These are phyloP conservation scores for Phaedon cochleariae DNA, from an alignment of 2,888 invertebrate species.

Conservation along the genomic window DNA sequence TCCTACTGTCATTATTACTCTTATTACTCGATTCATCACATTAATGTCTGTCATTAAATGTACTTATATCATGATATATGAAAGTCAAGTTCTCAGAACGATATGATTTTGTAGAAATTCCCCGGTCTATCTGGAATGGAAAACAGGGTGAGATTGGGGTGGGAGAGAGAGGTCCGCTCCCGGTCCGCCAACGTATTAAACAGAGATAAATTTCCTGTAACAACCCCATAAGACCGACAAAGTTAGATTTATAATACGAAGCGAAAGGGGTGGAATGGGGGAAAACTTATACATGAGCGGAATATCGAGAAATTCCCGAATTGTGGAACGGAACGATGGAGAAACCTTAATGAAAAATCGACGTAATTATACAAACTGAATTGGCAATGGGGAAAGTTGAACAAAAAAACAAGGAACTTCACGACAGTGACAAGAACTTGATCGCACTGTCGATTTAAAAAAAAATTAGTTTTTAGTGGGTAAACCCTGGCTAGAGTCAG, in stretches of 20 bases:
- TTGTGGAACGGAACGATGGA: conserved; percentile 31
- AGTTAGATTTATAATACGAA: conserved; percentile 51
- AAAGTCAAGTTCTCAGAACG: too few species aligned
- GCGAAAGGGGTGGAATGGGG: conserved; percentile 44
- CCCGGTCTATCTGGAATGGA: neutral
- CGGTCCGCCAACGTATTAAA: conserved; percentile 39
- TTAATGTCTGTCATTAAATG: too few species aligned
- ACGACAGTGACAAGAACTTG: neutral
- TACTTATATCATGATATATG: too few species aligned
- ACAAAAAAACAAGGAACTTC: neutral
- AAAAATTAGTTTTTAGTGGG: too few species aligned
- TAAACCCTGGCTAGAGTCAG: too few species aligned
- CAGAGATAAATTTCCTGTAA: conserved; percentile 45
- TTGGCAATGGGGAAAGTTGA: neutral
- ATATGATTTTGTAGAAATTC: neutral
- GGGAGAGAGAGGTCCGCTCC: conserved; percentile 40
- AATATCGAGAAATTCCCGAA: conserved; percentile 39
- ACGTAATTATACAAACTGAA: neutral
- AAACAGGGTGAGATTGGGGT: neutral
- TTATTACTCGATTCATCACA: too few species aligned
- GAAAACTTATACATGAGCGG: conserved; percentile 44
- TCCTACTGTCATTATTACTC: too few species aligned
- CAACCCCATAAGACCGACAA: conserved; percentile 48
- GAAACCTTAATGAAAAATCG: neutral
- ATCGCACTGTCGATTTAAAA: too few species aligned